Conservation (phyloP, 2,888 invertebrate species). For the Dicyrtomina minuta region DNA sequence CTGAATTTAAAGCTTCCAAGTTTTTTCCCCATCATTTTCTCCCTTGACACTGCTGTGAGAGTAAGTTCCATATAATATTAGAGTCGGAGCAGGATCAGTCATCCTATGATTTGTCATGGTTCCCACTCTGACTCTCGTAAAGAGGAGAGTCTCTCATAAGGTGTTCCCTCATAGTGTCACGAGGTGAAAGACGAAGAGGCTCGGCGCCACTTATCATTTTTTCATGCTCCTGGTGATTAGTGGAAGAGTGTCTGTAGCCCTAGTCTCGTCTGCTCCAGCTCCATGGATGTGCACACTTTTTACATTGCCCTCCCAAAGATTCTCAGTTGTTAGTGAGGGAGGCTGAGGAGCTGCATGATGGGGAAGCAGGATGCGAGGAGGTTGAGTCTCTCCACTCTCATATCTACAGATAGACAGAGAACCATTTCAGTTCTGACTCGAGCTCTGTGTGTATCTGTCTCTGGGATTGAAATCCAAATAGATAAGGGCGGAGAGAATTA, state of each 20-base stretch:
- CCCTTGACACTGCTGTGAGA: constrained; percentile 13
- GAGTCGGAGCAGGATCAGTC: not conserved
- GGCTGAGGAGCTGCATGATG: not conserved
- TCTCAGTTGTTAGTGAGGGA: too few species aligned
- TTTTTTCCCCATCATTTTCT: constrained; percentile 16
- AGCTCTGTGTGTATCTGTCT: constrained; percentile 5
- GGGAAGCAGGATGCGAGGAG: not conserved
- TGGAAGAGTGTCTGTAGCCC: constrained; percentile 2
- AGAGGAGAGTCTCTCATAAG: not conserved
- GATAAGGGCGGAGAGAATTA: constrained; percentile 16
- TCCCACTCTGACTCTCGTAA: not conserved
- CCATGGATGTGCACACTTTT: too few species aligned
- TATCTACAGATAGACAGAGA: not conserved
- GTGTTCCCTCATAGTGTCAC: too few species aligned
- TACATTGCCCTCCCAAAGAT: too few species aligned
- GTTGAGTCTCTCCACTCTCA: not conserved
- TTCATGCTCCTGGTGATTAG: constrained; percentile 24
- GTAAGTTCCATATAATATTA: too few species aligned
- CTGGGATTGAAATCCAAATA: constrained; percentile 19
- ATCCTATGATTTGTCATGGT: not conserved
- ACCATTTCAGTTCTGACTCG: not conserved
- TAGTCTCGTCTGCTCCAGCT: too few species aligned
- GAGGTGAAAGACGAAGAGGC: constrained; percentile 7
- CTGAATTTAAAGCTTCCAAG: constrained; percentile 26
- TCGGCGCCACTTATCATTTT: constrained; percentile 32